These are phyloP conservation scores for Phyllotis vaccarum DNA, from an alignment of 2,797 vertebrate species.

Conservation along the genomic window DNA sequence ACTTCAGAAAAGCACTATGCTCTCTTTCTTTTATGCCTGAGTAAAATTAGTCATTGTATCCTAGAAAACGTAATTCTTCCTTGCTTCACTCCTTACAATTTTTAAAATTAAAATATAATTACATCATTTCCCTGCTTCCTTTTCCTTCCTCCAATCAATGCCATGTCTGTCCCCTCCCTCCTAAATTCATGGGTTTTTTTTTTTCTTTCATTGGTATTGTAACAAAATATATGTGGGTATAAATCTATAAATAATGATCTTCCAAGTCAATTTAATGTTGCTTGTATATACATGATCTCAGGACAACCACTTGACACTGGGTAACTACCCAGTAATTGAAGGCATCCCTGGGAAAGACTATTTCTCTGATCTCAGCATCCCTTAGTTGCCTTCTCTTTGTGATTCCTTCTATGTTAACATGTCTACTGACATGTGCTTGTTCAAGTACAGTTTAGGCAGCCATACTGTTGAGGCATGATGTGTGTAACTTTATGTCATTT, in stretches of 20 bases:
- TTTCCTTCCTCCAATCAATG: not conserved
- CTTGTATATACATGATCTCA: not conserved
- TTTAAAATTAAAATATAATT: not conserved
- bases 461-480: not conserved
- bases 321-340: not conserved
- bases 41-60: slow-evolving; percentile 3
- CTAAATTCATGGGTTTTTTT: not conserved
- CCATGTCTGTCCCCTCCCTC: not conserved
- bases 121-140: not conserved
- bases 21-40: not conserved
- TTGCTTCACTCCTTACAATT: not conserved
- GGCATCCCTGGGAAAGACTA: not conserved
- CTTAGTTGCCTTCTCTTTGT: not conserved
- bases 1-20: not conserved
- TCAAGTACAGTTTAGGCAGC: not conserved
- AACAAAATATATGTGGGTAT: not conserved
- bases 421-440: not conserved
- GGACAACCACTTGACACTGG: not conserved
- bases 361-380: not conserved
- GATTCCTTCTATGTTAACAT: not conserved
- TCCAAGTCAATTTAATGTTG: not conserved
- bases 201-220: not conserved
- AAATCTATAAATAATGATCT: not conserved
- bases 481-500: not conserved
- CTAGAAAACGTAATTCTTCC: not conserved